Percentiles rank a stretch among this genome's conserved stretches.
Conservation (phyloP, 2,888 invertebrate genomes). For the Lepidocyrtinus sp. region DNA sequence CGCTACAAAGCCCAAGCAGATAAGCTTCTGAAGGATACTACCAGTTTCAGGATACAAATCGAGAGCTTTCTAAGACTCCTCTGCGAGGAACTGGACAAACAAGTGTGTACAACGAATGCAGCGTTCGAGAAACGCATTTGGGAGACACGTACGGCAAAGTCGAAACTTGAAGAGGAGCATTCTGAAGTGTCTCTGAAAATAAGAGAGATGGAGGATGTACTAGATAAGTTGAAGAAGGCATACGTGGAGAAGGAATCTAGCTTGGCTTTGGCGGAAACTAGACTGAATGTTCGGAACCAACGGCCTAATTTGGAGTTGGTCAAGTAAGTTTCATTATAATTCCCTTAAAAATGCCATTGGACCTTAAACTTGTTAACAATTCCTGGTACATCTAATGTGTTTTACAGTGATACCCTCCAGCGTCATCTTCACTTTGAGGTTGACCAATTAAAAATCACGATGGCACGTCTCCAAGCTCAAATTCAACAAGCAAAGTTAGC, state of each 20-base stretch:
- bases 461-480: slow-evolving; percentile 38
- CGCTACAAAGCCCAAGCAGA: slow-evolving; percentile 37
- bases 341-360: neutral
- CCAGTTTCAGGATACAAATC: slow-evolving; percentile 25
- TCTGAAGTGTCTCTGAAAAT: slow-evolving; percentile 46
- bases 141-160: slow-evolving; percentile 38
- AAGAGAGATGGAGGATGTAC: slow-evolving; percentile 52
- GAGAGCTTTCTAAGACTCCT: slow-evolving; percentile 52
- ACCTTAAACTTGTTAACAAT: neutral
- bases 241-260: slow-evolving; percentile 51
- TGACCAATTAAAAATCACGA: slow-evolving; percentile 35
- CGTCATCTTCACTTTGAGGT: slow-evolving; percentile 43
- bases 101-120: slow-evolving; percentile 57
- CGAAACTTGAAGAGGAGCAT: slow-evolving; percentile 51
- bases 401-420: slow-evolving; percentile 47
- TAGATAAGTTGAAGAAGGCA: slow-evolving; percentile 50
- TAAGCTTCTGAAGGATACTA: slow-evolving; percentile 28
- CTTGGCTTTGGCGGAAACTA: slow-evolving; percentile 45
- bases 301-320: slow-evolving; percentile 59
- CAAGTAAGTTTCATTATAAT: slow-evolving; percentile 38
- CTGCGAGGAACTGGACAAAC: slow-evolving; percentile 51
- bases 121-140: slow-evolving; percentile 50
- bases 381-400: neutral
- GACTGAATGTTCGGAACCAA: slow-evolving; percentile 37
- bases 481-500: slow-evolving; percentile 29